Evolutionary conservation across 2,888 invertebrate species (phyloP), one percentile per base, ranked within the genome.

Genomic region (Tetragonula carbonaria): DNA sequence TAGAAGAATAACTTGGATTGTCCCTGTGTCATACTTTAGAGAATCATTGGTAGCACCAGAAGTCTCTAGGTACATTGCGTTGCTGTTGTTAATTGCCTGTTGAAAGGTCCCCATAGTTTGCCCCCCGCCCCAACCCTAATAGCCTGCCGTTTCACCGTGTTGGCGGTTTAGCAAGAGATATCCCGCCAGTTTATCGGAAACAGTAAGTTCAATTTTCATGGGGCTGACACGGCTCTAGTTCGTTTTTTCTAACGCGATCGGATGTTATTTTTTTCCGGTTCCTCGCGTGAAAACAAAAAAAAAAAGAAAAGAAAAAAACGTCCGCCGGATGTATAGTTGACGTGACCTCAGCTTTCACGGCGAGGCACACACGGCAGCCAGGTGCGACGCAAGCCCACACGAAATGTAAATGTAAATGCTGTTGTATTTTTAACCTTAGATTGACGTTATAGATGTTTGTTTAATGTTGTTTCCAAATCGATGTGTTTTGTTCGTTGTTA

Each of bases 81-180:
- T 62, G 84, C 72, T 84, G 84, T 81, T 45, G 73, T 82, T 84
- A 84, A 84, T 84, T 84, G 84, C 83, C 78, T 84, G 84, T 82
- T 78, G 84, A 84, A 75, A 84, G 84, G 84, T 63, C 71, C 45
- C 83, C 67, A 84, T 84, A 82, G 84, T 84, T 72, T 75, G 65
- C 78, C 74, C 63, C 33, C 33, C 28, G 2, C 33, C 45, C 45
- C 45, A 45, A 8, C 45, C 45, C 45, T 0, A 45, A 84, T 78
- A 84, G 84, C 72, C 74, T 63, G 53, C 62, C 62, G 57, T 72
- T 68, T 82, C 62, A 57, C 28, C 84, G 74, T 1, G 65, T 67
- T 63, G 78, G 62, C 78, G 71, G 84, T 84, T 84, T 74, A 78
- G 74, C 82, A 82, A 78, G 82, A 74, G 78, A 75, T 82, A 63